These are phyloP conservation scores for Coccyzus lansbergi DNA, from an alignment of 2,797 vertebrate genomes.

Conservation along the genomic window DNA sequence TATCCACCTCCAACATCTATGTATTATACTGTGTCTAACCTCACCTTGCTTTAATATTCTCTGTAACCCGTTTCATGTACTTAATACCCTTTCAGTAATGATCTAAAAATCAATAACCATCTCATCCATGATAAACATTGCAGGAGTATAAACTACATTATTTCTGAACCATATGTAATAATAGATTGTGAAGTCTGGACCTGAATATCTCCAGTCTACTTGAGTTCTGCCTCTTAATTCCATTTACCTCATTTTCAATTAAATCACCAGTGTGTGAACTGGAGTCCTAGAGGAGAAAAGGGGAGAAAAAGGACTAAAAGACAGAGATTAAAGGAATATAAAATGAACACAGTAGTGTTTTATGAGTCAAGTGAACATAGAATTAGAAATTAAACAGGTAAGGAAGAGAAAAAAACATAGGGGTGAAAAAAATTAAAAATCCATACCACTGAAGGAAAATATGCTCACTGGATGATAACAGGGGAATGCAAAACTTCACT, in stretches of 20 bases:
- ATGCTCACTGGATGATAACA: background rate
- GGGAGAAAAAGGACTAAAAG: background rate
- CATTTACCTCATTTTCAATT: constrained; percentile 15
- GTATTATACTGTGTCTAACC: constrained; percentile 1
- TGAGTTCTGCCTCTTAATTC: background rate
- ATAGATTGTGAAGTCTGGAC: background rate
- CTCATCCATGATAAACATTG: background rate
- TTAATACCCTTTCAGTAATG: constrained; percentile 24
- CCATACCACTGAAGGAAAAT: background rate
- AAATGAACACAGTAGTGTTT: background rate
- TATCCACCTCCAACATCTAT: background rate
- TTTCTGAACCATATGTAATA: constrained; percentile 29
- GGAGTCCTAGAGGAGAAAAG: background rate
- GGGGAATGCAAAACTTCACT: background rate
- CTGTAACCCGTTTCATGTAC: background rate
- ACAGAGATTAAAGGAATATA: background rate
- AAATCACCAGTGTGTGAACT: background rate
- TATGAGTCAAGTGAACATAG: background rate
- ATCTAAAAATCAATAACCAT: background rate
- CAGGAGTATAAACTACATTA: constrained; percentile 23
- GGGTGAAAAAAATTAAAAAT: background rate
- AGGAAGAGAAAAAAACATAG: background rate
- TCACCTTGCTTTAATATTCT: constrained; percentile 4
- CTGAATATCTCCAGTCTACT: background rate
- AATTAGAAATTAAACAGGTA: background rate